Percentiles rank a stretch among this genome's conserved stretches.
phyloP scores from a whole-genome alignment of 2,797 vertebrate genomes.

The Zonotrichia albicollis region DNA sequence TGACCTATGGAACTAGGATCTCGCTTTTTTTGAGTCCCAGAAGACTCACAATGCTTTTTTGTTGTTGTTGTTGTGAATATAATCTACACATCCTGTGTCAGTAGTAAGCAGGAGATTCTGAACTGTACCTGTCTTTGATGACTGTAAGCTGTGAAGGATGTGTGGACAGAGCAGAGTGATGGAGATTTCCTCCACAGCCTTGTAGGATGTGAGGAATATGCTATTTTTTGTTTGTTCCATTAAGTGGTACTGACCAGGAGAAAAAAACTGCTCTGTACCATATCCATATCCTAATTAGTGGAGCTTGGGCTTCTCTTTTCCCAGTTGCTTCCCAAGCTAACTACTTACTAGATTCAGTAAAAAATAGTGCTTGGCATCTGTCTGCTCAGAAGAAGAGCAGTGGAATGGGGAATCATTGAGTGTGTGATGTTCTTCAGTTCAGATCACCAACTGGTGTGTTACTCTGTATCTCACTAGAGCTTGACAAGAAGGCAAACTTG shows the following conservation, averaged over 20 bases:
- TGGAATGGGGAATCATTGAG: not conserved
- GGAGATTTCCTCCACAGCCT: not conserved
- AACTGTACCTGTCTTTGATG: not conserved
- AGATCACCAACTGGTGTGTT: not conserved
- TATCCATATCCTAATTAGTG: not conserved
- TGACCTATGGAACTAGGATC: not conserved
- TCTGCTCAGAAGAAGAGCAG: not conserved
- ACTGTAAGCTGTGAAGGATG: not conserved
- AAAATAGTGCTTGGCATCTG: not conserved
- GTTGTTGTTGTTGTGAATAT: not conserved
- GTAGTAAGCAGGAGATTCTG: not conserved
- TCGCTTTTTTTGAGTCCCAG: not conserved
- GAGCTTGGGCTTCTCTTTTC: not conserved
- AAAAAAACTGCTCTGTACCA: not conserved
- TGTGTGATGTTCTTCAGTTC: not conserved
- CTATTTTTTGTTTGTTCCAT: not conserved
- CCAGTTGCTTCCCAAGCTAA: not conserved
- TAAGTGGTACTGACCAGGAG: not conserved
- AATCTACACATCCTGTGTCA: not conserved
- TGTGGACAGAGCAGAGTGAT: not conserved
- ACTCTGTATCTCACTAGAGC: constrained; percentile 59
- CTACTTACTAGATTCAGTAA: not conserved
- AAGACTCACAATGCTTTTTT: not conserved
- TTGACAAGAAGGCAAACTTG: constrained; percentile 78
- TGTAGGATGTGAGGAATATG: not conserved